A percentile compares a stretch with the other conserved stretches of the same genome.
phyloP scores from a whole-genome alignment of 2,888 invertebrate species.

The Oxycera nigricornis region DNA sequence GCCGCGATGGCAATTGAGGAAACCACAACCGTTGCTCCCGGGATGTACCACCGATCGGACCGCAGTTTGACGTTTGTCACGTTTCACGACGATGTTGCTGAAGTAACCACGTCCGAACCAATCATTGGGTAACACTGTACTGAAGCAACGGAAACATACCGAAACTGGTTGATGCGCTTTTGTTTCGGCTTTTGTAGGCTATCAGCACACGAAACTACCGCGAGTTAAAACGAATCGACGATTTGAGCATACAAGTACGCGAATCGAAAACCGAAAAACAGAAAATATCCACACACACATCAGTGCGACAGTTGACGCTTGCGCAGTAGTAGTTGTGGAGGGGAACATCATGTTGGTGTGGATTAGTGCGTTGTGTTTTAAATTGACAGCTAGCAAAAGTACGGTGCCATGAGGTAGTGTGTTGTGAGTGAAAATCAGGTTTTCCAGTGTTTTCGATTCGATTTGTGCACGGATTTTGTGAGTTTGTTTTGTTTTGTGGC shows the following conservation, averaged over 20 bases:
- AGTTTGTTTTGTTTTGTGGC: too few species aligned
- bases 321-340: conserved; percentile 6
- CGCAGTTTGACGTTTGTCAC: conserved; percentile 35
- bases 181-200: conserved; percentile 20
- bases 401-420: not conserved
- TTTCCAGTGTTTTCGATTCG: not conserved
- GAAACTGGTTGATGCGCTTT: conserved; percentile 41
- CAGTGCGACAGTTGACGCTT: not conserved
- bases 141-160: conserved; percentile 43
- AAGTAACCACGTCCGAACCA: conserved; percentile 44
- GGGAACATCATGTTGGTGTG: not conserved
- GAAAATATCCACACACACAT: not conserved
- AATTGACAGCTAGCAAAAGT: not conserved
- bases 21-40: not conserved
- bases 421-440: not conserved
- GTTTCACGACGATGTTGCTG: conserved; percentile 1
- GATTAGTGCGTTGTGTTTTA: not conserved
- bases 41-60: conserved; percentile 6
- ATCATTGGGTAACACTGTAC: conserved; percentile 48
- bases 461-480: too few species aligned
- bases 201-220: not conserved
- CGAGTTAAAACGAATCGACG: not conserved
- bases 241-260: not conserved
- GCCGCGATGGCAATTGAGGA: not conserved
- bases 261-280: too few species aligned